Percentiles rank a stretch among this genome's conserved stretches.
These are phyloP conservation scores for Chironomus tentans DNA, from an alignment of 2,888 invertebrate genomes.

Conservation along the genomic window DNA sequence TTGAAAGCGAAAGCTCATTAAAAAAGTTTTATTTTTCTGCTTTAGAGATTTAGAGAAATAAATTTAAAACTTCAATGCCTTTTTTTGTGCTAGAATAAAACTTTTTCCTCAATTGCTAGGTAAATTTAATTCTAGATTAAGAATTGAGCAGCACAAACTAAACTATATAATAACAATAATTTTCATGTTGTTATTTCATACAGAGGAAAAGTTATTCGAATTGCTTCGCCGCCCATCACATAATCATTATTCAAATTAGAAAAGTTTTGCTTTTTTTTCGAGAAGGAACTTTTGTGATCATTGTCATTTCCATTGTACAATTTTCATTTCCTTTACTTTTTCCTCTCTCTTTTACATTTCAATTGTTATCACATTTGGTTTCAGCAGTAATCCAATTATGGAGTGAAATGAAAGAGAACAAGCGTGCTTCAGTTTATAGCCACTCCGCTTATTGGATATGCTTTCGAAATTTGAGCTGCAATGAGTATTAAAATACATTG, in stretches of 20 bases:
- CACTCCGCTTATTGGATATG: too few species aligned
- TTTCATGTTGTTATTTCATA: background rate
- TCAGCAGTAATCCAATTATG: constrained; percentile 3
- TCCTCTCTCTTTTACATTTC: background rate
- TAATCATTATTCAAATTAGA: constrained; percentile 10
- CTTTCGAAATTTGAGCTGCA: too few species aligned
- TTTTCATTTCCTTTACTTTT: background rate
- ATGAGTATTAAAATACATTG: too few species aligned
- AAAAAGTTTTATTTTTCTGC: background rate
- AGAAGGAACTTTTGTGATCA: too few species aligned
- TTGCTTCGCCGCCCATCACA: background rate
- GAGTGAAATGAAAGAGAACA: background rate
- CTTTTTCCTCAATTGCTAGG: background rate
- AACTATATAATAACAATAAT: background rate
- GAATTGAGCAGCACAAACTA: background rate
- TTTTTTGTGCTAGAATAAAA: background rate
- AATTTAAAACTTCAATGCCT: background rate
- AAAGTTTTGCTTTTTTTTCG: background rate
- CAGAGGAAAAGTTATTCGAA: background rate
- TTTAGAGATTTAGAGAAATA: background rate
- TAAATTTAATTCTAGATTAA: background rate
- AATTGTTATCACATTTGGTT: constrained; percentile 1
- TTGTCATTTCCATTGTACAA: too few species aligned
- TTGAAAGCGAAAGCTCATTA: constrained; percentile 2
- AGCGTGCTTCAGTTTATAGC: too few species aligned